Evolutionary conservation across 2,797 vertebrate species (phyloP), one percentile per base, ranked within the genome.

Genomic region (Dendrocincla fuliginosa): DNA sequence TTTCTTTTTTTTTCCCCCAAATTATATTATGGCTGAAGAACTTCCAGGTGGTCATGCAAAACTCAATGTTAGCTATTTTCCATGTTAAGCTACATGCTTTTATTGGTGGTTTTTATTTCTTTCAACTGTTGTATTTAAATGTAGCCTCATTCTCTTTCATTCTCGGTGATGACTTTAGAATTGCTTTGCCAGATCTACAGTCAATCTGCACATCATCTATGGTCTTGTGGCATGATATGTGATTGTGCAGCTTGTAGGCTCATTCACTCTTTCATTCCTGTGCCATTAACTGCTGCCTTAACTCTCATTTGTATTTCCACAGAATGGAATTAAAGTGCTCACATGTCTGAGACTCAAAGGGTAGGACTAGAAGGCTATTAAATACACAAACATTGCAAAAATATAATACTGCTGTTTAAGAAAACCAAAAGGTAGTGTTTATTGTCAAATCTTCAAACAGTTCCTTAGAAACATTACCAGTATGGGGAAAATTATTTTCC

Each of bases 321-420:
- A n/a, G 27, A 64, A 53, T 1, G 2, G 14, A 9, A 22, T 76
- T 39, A 57, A 42, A 65, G 24, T 63, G 1, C 13, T 84, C 13
- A 28, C 0, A 0, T 57, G 13, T 55, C 39, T 53, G 53, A 86
- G 61, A 78, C 23, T 5, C 2, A 0, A 20, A 63, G 77, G 13
- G 47, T 59, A 41, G 41, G 49, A 63, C 13, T 49, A 19, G 18
- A 56, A 67, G 37, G 30, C 46, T 85, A 0, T 56, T 87, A 55
- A 79, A 57, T 60, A 20, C 2, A 10, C 1, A 2, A 28, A 17
- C 5, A 4, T 35, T 63, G 49, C 27, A 80, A 78, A 81, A 84
- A 39, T 16, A 2, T n/a, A 8, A 7, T 41, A 8, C 1, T 35
- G 8, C 46, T 68, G 5, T n/a, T 92, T 52, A 42, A 84, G 42